Base-by-base conservation (phyloP, 2,797 vertebrate genomes). In the Pseudopleuronectes americanus region DNA sequence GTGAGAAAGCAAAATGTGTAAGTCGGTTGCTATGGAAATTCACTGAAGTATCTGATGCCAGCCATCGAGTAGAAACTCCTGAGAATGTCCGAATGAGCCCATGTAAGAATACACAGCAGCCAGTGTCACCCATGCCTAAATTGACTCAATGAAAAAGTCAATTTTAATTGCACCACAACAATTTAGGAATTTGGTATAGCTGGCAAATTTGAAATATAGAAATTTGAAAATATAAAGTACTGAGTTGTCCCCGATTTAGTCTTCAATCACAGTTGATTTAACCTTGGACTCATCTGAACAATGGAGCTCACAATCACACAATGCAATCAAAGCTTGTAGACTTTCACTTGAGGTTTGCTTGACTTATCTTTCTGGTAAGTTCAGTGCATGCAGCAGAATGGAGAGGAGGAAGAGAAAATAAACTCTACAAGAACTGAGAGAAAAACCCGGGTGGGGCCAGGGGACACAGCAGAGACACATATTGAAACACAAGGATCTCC, bases 401-500 rank as follows among this genome's bases (percentile, higher is more conserved):
- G 43, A 47, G 1, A 48, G 28, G 38, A 59, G 4, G 9, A 28
- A 38, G 24, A 64, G 3, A 23, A 43, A 31, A 51, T 51, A 19
- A 59, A 24, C 10, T 24, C 19, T 5, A 1, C 22, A 63, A 4
- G 2, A 49, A 53, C 10, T 8, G 22, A 48, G 13, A 72, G 13
- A 45, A 24, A 24, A 17, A 16, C 66, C 28, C 4, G 26, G 43
- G 43, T 5, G 14, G 43, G 43, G 43, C 6, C 16, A 9, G 16
- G 26, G n/a, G 21, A 36, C 13, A 2, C 2, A 36, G n/a, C 7
- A 4, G 23, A 14, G 47, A 58, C 19, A 23, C 49, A 70, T 21
- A 83, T 13, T 59, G 52, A 61, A 71, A 69, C 28, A 19, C 55
- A 74, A 76, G 73, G 57, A 78, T 80, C 71, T 65, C 65, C 52